Base-by-base conservation (phyloP, 2,888 invertebrate species). In the Candidula unifasciata region DNA sequence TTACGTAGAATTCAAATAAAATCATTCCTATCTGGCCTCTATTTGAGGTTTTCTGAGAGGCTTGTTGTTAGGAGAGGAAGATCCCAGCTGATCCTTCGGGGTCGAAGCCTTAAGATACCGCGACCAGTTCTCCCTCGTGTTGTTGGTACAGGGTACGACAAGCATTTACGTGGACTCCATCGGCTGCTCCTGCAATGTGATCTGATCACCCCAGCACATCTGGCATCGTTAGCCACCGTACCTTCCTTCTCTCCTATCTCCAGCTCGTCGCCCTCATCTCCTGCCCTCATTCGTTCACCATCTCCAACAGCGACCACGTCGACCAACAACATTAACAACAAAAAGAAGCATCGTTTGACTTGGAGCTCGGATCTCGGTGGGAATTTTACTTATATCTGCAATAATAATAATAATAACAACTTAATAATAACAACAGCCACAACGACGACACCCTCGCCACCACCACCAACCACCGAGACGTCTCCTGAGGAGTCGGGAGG, bases 181-280 rank as follows among this genome's bases (percentile, higher is more conserved):
- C 80, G 84, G 3, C 54, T 84, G 18, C 80, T 84, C 76, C 30
- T 84, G 84, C 84, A 84, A 84, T 84, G 84, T 84, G 84, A 84
- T 74, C 84, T 84, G 60, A 74, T 84, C 16, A 80, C 64, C 16
- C 80, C 80, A 16, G 44, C 60, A 21, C 84, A 80, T 68, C 76
- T 74, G 84, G 84, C 84, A 30, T 60, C 80, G 18, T 74, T 76
- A 5, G 80, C 84, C 80, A 54, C 80, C 33, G 24, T 80, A 66
- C 54, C 84, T 37, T 24, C 74, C 54, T 82, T 68, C 77, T 82
- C 68, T 57, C 68, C 76, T 77, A 27, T 73, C 60, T 82, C 82
- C 35, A 60, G 74, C 44, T 74, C 82, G 13, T 71, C 80, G 33
- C 60, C 57, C n/a, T 30, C 74, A 33, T 82, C 82, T 77, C 77